Evolutionary conservation across 1,140 invertebrate genomes (phyloP).

Genomic region (Leptinotarsa lineolata): DNA sequence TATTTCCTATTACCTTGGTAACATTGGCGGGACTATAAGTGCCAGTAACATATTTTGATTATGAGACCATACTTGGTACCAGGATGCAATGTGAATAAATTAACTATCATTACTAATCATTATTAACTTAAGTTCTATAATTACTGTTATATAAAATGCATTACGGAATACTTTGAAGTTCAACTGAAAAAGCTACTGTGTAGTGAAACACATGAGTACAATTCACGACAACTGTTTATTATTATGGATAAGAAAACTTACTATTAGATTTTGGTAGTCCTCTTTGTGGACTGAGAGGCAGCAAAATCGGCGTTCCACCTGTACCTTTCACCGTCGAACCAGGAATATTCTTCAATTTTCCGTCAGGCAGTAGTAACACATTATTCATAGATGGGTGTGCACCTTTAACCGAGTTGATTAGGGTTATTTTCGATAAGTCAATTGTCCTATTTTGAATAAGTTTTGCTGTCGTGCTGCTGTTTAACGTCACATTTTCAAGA

Average conservation of each 20-base stretch:
- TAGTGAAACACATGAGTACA: no score
- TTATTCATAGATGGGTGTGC: constrained; percentile 32
- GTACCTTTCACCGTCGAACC: constrained; percentile 31
- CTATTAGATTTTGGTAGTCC: not conserved
- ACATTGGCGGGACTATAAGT: no score
- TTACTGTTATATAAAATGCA: no score
- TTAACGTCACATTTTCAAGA: constrained; percentile 49
- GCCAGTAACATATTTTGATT: no score
- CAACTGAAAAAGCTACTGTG: no score
- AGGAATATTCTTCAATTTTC: constrained; percentile 43
- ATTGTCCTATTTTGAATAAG: constrained; percentile 43
- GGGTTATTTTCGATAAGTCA: constrained; percentile 47
- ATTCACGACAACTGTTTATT: no score
- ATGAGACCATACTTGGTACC: no score
- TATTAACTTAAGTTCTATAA: no score
- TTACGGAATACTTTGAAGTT: no score
- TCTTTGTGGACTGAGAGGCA: constrained; percentile 21
- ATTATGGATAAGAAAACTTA: not conserved
- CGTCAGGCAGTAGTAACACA: constrained; percentile 49
- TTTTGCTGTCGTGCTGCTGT: constrained; percentile 40
- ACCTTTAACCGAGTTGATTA: constrained; percentile 37
- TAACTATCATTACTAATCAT: no score
- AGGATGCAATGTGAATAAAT: no score
- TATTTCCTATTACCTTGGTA: no score
- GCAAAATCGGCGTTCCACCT: constrained; percentile 26